phyloP scores from a whole-genome alignment of 1,140 invertebrate genomes.

The Lasioglossum albipes region DNA sequence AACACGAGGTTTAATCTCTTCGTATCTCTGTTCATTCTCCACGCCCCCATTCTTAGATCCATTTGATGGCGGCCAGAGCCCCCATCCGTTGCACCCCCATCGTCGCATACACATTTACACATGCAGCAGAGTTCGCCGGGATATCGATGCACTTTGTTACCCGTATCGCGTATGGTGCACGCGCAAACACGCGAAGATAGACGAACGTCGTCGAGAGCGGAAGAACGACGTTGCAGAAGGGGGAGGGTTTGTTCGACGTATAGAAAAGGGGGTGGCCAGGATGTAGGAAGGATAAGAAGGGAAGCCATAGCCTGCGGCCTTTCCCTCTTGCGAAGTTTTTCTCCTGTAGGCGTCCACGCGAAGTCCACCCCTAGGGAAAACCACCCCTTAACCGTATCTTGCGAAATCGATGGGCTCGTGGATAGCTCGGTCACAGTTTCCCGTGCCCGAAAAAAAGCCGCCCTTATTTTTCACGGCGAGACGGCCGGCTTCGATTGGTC shows the following conservation, averaged over 20 bases:
- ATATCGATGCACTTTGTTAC: slow-evolving; percentile 66
- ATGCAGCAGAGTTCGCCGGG: slow-evolving; percentile 5
- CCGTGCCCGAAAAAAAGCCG: background rate
- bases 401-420: background rate
- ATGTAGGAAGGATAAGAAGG: background rate
- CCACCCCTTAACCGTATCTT: background rate
- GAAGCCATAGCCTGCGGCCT: slow-evolving; percentile 28
- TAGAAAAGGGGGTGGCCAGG: background rate
- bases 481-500: slow-evolving; percentile 6
- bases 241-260: slow-evolving; percentile 10
- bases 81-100: too few relatives aligned
- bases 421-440: background rate
- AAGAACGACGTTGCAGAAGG: slow-evolving; percentile 1
- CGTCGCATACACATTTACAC: background rate
- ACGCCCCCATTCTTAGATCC: background rate
- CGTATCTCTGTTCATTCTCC: background rate
- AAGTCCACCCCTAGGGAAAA: background rate
- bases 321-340: background rate
- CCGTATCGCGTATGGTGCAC: slow-evolving; percentile 69
- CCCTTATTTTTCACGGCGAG: background rate
- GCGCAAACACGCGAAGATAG: slow-evolving; percentile 55
- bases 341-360: background rate
- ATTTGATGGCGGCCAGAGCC: too few relatives aligned
- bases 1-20: background rate
- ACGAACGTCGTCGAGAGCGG: slow-evolving; percentile 15